Base-by-base conservation (phyloP, 2,888 invertebrate genomes). In the Steinernema hermaphroditum region DNA sequence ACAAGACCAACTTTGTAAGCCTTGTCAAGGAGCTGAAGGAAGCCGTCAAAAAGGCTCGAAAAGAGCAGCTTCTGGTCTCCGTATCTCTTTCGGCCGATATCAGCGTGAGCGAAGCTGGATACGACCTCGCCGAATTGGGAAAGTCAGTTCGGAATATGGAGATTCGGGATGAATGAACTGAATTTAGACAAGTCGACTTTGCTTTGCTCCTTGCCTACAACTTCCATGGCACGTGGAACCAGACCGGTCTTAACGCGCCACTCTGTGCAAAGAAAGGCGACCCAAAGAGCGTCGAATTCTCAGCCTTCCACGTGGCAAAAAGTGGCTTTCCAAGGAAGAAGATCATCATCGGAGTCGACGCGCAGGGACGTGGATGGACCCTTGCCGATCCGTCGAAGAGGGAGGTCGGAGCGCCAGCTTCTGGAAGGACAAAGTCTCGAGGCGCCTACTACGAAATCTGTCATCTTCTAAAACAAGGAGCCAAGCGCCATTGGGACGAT, bases 41-140 rank as follows among this genome's bases (percentile, higher is more conserved):
- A 22, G 83, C 83, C 6, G 37, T 76, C 22, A 72, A 71, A 12
- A 4, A 37, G 1, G 75, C 78, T 12, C 74, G 77, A 9, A 74
- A 76, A 14, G 76, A 75, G 16, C 90, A 90, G 16, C 89, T 94
- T 85, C 90, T 91, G 49, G 87, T 94, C 37, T 92, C 93, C 0
- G 91, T 93, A 0, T 92, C 93, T 0, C 90, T 94, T 57, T 93
- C 94, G 0, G 94, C 94, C 0, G 94, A 94, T 86, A 92, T 93
- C 82, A 93, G 93, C 88, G 93, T 94, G 0, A 93, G 94, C 62
- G 92, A 92, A 75, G 90, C 91, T 12, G 94, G 92, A 0, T 94
- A 94, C 83, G 93, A 94, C 79, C 88, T 94, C n/a, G 80, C 85
- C 16, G 79, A 78, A n/a, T 77, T 88, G 24, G 85, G 84, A 49